Base-by-base conservation (phyloP, 2,113 vertebrate species). In the Murina feae region DNA sequence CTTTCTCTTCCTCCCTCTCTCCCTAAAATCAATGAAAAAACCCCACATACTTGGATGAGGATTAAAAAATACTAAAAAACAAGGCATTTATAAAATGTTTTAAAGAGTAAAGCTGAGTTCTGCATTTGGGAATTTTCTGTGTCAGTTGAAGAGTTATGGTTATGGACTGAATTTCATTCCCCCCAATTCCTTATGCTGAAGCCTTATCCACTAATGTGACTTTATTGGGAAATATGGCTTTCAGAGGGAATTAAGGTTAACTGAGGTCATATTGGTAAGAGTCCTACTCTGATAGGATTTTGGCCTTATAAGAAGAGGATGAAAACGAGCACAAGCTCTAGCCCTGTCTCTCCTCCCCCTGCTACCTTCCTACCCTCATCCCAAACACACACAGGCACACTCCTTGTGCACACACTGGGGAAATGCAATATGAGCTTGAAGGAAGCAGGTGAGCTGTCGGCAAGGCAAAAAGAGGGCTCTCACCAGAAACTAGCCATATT, bases 101-200 rank as follows among this genome's bases (percentile, higher is more conserved):
- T 86, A 81, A 93, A 85, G 18, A 87, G n/a, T 17, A 23, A 85
- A 87, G 55, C 3, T 21, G n/a, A 60, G 11, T 78, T 74, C 68
- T 74, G 23, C 28, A 5, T 82, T 93, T 85, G n/a, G 51, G 30
- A 14, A 51, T 85, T 51, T 53, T 91, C 66, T 76, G 4, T 55
- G 13, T 30, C 17, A n/a, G 32, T 66, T 69, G 8, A n/a, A 66
- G 44, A 47, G 6, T 69, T 30, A 42, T 60, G 60, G 17, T 32
- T 86, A 37, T n/a, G 11, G 6, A 51, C 18, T 32, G 32, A 71
- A 83, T 13, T 81, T 1, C 60, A 25, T 90, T 87, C 35, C 25
- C 17, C 9, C 16, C 6, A 60, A 39, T 79, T 75, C 35, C 47
- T 21, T 69, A 76, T 65, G 35, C 16, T 47, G 39, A 89, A 91